These are phyloP conservation scores for Falco punctatus DNA, from an alignment of 2,113 vertebrate species.

Conservation along the genomic window DNA sequence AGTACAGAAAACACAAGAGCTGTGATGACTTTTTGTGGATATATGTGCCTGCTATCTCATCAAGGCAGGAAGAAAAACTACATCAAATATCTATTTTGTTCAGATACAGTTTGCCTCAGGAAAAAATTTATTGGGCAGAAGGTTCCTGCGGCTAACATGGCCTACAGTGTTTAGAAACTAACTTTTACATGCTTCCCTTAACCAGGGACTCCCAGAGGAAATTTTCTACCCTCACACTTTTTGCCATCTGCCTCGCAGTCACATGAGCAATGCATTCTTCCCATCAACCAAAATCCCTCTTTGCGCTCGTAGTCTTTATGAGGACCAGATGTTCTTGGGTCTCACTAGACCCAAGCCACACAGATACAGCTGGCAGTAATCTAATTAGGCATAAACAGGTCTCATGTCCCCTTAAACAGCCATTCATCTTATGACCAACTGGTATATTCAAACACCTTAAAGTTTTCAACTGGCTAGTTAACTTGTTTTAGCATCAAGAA, in stretches of 20 bases:
- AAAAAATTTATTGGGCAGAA: background rate
- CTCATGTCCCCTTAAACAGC: background rate
- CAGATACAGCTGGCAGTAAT: background rate
- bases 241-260: background rate
- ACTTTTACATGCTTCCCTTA: background rate
- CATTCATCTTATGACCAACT: background rate
- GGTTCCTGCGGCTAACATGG: background rate
- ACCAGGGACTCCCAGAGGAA: background rate
- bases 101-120: background rate
- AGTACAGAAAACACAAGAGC: background rate
- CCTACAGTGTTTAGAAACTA: background rate
- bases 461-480: background rate
- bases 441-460: background rate
- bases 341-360: background rate
- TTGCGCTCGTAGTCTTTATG: background rate
- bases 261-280: background rate
- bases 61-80: background rate
- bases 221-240: background rate
- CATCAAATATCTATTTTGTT: background rate
- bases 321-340: slow-evolving; percentile 20
- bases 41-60: background rate
- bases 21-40: background rate
- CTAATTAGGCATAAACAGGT: background rate
- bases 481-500: background rate
- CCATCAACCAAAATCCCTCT: background rate